These are phyloP conservation scores for Perizoma flavofasciatum DNA, from an alignment of 2,888 invertebrate species.

Conservation along the genomic window DNA sequence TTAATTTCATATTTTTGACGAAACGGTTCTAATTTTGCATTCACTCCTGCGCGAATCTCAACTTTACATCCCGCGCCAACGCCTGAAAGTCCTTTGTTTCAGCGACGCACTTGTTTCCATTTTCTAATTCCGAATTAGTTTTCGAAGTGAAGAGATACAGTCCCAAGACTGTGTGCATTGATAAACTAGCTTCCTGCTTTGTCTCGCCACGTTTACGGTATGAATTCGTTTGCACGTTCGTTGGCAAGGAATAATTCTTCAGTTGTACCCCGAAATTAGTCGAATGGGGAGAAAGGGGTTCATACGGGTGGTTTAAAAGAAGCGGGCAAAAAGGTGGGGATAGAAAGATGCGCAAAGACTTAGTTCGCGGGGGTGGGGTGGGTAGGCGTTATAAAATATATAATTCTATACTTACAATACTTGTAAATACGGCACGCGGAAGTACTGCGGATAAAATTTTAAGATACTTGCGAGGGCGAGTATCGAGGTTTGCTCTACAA, in stretches of 20 bases:
- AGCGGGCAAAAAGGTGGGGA: constrained; percentile 83
- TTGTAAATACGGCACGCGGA: constrained; percentile 84
- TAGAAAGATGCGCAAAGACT: constrained; percentile 84
- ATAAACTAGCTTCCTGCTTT: constrained; percentile 50
- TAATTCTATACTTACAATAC: constrained; percentile 85
- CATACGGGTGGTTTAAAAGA: constrained; percentile 84
- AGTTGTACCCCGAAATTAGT: constrained; percentile 84
- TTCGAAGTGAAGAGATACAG: constrained; percentile 84
- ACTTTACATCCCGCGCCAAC: constrained; percentile 42
- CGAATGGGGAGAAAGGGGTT: constrained; percentile 83
- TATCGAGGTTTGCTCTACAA: not conserved
- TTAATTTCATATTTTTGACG: constrained; percentile 84
- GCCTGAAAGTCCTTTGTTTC: constrained; percentile 37
- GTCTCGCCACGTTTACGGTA: constrained; percentile 50
- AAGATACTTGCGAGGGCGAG: constrained; percentile 57
- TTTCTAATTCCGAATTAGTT: constrained; percentile 83
- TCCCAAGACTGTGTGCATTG: constrained; percentile 74
- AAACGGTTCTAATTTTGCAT: constrained; percentile 80
- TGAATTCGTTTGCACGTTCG: constrained; percentile 50
- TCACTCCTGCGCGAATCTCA: constrained; percentile 34
- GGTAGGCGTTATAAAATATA: constrained; percentile 82
- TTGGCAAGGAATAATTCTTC: constrained; percentile 82
- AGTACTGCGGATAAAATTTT: constrained; percentile 52
- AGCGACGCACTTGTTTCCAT: constrained; percentile 73
- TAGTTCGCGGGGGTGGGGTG: constrained; percentile 77